Evolutionary conservation across 2,113 vertebrate species (phyloP).

Genomic region (Planiliza haematocheilus): DNA sequence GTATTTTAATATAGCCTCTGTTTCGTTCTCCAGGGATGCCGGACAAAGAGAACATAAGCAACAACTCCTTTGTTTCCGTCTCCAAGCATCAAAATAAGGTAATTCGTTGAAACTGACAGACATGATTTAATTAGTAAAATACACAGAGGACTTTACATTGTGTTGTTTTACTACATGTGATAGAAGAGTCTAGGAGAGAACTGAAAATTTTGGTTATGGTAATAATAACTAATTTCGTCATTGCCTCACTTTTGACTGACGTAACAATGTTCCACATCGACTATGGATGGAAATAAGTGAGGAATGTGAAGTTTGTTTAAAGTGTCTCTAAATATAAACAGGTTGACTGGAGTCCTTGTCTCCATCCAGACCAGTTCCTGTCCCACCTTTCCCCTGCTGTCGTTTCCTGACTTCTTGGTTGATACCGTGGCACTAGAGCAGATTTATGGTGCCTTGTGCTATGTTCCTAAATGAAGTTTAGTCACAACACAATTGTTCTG

Average conservation of each 20-base stretch:
- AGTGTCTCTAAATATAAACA: conserved; percentile 69
- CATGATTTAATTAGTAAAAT: neutral
- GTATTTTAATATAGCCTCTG: neutral
- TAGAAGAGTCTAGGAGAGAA: neutral
- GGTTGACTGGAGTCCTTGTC: conserved; percentile 31
- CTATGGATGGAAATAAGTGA: conserved; percentile 34
- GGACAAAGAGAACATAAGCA: conserved; percentile 93
- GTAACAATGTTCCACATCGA: neutral
- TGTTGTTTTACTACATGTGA: neutral
- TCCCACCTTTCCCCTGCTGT: conserved; percentile 64
- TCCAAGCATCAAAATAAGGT: conserved; percentile 92
- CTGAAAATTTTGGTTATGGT: conserved; percentile 2
- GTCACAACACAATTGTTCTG: conserved; percentile 27
- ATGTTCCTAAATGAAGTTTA: conserved; percentile 19
- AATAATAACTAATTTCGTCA: neutral
- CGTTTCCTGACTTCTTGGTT: conserved; percentile 63
- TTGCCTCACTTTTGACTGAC: conserved; percentile 5
- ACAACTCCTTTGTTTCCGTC: conserved; percentile 84
- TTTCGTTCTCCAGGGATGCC: conserved; percentile 87
- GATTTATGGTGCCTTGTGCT: conserved; percentile 56
- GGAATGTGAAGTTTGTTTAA: conserved; percentile 73
- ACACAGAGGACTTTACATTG: neutral
- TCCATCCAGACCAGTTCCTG: conserved; percentile 73
- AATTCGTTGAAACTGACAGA: conserved; percentile 33
- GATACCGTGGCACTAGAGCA: conserved; percentile 44